These are phyloP conservation scores for Idaea biselata DNA, from an alignment of 2,888 invertebrate genomes.

Conservation along the genomic window DNA sequence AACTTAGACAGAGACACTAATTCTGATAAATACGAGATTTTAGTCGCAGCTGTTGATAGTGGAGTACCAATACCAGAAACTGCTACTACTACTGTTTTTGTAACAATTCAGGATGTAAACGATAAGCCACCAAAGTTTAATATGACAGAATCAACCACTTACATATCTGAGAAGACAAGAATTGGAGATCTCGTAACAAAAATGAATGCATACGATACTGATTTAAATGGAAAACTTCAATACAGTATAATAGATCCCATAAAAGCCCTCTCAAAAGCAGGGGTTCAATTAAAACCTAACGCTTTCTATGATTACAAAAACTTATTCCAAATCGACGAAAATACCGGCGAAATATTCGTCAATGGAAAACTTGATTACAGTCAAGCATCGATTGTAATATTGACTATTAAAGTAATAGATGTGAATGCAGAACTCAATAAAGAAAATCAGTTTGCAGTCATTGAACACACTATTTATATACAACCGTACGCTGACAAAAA, in stretches of 20 bases:
- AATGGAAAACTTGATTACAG: constrained; percentile 86
- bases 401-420: constrained; percentile 86
- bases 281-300: constrained; percentile 83
- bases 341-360: constrained; percentile 85
- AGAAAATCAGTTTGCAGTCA: constrained; percentile 82
- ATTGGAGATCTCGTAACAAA: constrained; percentile 83
- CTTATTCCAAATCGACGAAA: constrained; percentile 85
- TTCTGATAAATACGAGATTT: constrained; percentile 84
- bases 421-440: constrained; percentile 84
- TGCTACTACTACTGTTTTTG: constrained; percentile 87
- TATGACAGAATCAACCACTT: constrained; percentile 82
- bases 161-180: constrained; percentile 85
- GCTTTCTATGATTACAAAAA: constrained; percentile 83
- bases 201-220: constrained; percentile 86
- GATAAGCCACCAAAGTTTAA: constrained; percentile 91
- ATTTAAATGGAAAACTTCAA: constrained; percentile 83
- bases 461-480: constrained; percentile 88
- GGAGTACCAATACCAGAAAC: constrained; percentile 88
- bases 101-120: constrained; percentile 88
- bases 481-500: constrained; percentile 89
- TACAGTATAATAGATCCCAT: constrained; percentile 86
- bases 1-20: constrained; percentile 85
- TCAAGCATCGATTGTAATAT: constrained; percentile 86
- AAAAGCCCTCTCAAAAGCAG: constrained; percentile 87
- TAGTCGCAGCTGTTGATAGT: constrained; percentile 88